Percentiles rank a stretch among this genome's conserved stretches.
Evolutionary conservation across 1,140 invertebrate genomes (phyloP).

Genomic region (Trichomalopsis sarcophagae): DNA sequence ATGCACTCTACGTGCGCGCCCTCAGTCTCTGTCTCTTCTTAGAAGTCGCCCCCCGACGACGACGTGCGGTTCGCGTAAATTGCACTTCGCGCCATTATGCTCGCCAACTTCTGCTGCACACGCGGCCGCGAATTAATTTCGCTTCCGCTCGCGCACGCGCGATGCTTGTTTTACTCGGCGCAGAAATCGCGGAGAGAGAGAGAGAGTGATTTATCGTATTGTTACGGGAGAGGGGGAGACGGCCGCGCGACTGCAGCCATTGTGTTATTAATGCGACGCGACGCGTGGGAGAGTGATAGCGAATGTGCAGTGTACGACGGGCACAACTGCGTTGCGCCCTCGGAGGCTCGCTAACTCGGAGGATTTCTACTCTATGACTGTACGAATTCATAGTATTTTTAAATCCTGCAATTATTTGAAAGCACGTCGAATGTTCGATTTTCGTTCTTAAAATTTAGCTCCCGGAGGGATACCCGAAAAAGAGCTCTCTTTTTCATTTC

Average conservation of each 20-base stretch:
- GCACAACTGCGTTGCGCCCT: neutral
- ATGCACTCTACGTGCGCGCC: neutral
- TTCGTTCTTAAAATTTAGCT: no score
- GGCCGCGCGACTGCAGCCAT: conserved; percentile 24
- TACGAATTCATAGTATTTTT: neutral
- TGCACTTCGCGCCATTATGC: conserved; percentile 40
- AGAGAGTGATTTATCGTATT: conserved; percentile 50
- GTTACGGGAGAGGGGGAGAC: conserved; percentile 13
- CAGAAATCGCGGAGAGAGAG: neutral
- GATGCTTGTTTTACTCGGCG: conserved; percentile 34
- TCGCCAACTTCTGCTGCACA: conserved; percentile 10
- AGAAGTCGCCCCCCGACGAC: neutral
- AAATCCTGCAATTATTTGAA: no score
- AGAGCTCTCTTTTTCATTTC: no score
- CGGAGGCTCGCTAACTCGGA: no score
- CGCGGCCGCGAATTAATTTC: conserved; percentile 50
- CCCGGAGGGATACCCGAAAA: no score
- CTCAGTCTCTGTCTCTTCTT: conserved; percentile 2
- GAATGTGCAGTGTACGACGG: neutral
- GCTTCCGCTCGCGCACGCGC: conserved; percentile 21
- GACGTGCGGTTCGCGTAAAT: conserved; percentile 27
- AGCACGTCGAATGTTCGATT: no score
- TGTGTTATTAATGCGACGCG: neutral
- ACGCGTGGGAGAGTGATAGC: no score
- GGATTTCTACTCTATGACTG: neutral